Conservation (phyloP, 92 coral and sea anemone species). For the Porites rus region DNA sequence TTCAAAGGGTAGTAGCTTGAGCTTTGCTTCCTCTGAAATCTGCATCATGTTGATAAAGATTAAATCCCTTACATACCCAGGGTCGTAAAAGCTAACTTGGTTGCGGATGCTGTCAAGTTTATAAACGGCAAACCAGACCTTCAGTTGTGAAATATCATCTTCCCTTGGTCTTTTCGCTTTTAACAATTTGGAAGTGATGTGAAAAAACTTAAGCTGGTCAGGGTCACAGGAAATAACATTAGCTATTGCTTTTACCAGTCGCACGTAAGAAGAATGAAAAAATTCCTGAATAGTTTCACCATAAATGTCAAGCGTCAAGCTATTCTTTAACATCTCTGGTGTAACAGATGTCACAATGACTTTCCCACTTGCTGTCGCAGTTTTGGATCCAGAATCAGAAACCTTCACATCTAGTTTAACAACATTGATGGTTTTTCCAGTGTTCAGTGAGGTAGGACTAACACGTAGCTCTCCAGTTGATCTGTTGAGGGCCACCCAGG, state of each 20-base stretch:
- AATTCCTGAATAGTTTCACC: slow-evolving; percentile 74
- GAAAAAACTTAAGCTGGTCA: slow-evolving; percentile 82
- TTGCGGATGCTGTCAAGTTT: slow-evolving; percentile 47
- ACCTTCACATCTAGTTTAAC: slow-evolving; percentile 52
- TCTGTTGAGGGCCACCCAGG: slow-evolving; percentile 76
- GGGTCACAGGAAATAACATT: slow-evolving; percentile 50
- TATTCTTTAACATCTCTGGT: slow-evolving; percentile 74
- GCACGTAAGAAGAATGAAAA: slow-evolving; percentile 70
- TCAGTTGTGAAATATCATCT: slow-evolving; percentile 70
- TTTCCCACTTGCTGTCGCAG: slow-evolving; percentile 70
- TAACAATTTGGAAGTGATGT: slow-evolving; percentile 67
- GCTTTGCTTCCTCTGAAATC: slow-evolving; percentile 58
- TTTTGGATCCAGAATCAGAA: slow-evolving; percentile 65
- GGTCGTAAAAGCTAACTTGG: slow-evolving; percentile 62
- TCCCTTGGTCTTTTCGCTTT: slow-evolving; percentile 48
- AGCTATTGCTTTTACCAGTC: slow-evolving; percentile 65
- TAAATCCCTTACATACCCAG: slow-evolving; percentile 63
- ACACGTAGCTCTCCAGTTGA: slow-evolving; percentile 81
- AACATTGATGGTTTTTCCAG: slow-evolving; percentile 67
- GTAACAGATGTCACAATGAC: slow-evolving; percentile 89
- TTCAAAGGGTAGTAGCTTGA: slow-evolving; percentile 70
- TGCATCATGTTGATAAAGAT: slow-evolving; percentile 70
- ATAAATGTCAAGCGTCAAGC: slow-evolving; percentile 79
- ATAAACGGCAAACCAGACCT: slow-evolving; percentile 85
- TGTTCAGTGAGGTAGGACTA: slow-evolving; percentile 79